Evolutionary conservation across 2,113 vertebrate genomes (phyloP).

Genomic region (Nerophis ophidion): DNA sequence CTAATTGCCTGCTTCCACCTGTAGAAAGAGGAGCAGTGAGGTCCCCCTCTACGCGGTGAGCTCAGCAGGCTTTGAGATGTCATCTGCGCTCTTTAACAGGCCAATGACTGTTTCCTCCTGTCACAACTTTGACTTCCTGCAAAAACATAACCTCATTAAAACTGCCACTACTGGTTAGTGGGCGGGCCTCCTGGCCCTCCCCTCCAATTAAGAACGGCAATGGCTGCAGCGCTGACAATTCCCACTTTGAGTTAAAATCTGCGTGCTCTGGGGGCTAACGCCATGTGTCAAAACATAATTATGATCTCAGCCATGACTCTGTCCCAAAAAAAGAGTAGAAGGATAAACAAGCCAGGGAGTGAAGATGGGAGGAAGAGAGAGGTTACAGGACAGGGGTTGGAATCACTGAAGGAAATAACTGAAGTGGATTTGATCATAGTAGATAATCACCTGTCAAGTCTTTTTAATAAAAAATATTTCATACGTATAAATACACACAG

Average conservation of each 20-base stretch:
- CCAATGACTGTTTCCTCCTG: constrained; percentile 72
- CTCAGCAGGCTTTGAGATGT: constrained; percentile 66
- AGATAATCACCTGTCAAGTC: constrained; percentile 20
- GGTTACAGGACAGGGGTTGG: constrained; percentile 31
- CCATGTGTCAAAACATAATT: constrained; percentile 72
- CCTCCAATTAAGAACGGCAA: constrained; percentile 72
- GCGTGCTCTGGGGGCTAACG: constrained; percentile 61
- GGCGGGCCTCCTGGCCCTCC: constrained; percentile 66
- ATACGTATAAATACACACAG: background rate
- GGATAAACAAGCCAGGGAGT: constrained; percentile 22
- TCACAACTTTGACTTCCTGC: constrained; percentile 71
- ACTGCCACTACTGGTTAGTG: constrained; percentile 63
- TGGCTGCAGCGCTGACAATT: constrained; percentile 68
- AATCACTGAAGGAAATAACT: constrained; percentile 45
- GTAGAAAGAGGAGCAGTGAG: constrained; percentile 57
- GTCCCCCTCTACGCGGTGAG: constrained; percentile 57
- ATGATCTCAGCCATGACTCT: constrained; percentile 64
- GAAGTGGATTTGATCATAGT: constrained; percentile 44
- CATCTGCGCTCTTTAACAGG: constrained; percentile 63
- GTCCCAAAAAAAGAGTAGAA: constrained; percentile 55
- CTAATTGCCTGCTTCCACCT: constrained; percentile 71
- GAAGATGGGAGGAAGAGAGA: constrained; percentile 2
- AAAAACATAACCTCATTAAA: constrained; percentile 75
- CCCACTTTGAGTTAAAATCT: constrained; percentile 71
- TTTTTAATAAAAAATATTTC: constrained; percentile 14